Base-by-base conservation (phyloP, 1,140 invertebrate species). In the Brachionus rotundiformis region DNA sequence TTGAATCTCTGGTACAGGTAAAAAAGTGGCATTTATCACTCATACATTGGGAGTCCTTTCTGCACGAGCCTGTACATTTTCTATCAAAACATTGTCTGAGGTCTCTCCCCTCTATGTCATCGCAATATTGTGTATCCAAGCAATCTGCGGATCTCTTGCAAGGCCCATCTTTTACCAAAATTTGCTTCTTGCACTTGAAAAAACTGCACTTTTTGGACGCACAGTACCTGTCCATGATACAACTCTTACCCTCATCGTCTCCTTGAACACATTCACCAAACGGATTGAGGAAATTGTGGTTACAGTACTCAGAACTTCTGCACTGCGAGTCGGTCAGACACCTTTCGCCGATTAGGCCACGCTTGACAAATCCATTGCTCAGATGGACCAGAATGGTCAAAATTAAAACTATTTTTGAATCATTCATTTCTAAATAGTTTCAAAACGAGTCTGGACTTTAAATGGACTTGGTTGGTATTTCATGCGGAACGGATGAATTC, bases 1-100 rank as follows among this genome's bases (percentile, higher is more conserved):
- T 36, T n/a, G 31, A 6, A 44, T 44, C 68, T 73, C 29, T 73
- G n/a, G 39, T 59, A 23, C 76, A 79, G 3, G 47, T 79, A 25
- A 79, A 79, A 33, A 79, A 63, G 36, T 79, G 47, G 25, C 76
- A 79, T 13, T 79, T 79, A 25, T 79, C 76, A n/a, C 47, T 59
- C 47, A 79, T 59, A 25, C 76, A 79, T n/a, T 79, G 76, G 25
- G 76, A 79, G 33, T 79, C 76, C 33, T 79, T 79, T 19, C 23
- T 16, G 23, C 76, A 79, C 16, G 44, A 36, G 8, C 76, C 76
- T 2, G 29, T 39, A 41, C 76, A 79, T 27, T 79, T 79, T 36
- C 76, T 36, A 25, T 79, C 76, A 63, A 79, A 79, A 23, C 76
- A 79, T 31, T 79, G 76, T 39, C 33, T 54, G 13, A 79, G 25